These are phyloP conservation scores for Anguilla obscura DNA, from an alignment of 2,797 vertebrate species.

Conservation along the genomic window DNA sequence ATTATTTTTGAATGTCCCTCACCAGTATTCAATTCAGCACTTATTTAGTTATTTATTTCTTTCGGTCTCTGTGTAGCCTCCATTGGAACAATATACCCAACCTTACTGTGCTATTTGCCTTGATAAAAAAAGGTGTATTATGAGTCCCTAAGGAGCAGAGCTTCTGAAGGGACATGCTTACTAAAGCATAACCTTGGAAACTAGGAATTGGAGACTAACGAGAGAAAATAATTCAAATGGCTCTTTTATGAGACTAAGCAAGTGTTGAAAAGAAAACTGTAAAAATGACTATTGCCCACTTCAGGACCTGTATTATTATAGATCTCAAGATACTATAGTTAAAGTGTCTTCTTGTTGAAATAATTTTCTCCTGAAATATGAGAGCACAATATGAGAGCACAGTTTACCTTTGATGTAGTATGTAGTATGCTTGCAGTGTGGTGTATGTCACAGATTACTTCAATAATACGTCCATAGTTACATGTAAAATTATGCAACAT, in stretches of 20 bases:
- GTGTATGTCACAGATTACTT: not conserved
- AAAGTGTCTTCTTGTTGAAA: not conserved
- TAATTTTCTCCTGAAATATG: not conserved
- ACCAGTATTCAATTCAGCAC: not conserved
- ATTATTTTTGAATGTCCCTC: not conserved
- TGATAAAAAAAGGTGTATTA: not conserved
- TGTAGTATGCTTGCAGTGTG: not conserved
- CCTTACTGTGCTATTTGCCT: not conserved
- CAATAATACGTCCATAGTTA: not conserved
- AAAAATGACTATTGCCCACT: not conserved
- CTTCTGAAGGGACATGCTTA: not conserved
- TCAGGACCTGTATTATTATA: not conserved
- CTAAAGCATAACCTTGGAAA: not conserved
- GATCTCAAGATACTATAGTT: not conserved
- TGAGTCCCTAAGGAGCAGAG: not conserved
- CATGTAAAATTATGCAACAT: not conserved
- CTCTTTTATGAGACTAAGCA: not conserved
- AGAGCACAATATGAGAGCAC: not conserved
- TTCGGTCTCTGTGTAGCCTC: not conserved
- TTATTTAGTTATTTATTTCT: not conserved
- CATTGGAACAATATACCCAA: not conserved
- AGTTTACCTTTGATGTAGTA: not conserved
- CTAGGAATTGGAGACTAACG: not conserved
- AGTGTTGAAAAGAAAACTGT: not conserved
- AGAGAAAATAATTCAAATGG: not conserved